These are phyloP conservation scores for Pissodes strobi DNA, from an alignment of 1,140 invertebrate species.

Conservation along the genomic window DNA sequence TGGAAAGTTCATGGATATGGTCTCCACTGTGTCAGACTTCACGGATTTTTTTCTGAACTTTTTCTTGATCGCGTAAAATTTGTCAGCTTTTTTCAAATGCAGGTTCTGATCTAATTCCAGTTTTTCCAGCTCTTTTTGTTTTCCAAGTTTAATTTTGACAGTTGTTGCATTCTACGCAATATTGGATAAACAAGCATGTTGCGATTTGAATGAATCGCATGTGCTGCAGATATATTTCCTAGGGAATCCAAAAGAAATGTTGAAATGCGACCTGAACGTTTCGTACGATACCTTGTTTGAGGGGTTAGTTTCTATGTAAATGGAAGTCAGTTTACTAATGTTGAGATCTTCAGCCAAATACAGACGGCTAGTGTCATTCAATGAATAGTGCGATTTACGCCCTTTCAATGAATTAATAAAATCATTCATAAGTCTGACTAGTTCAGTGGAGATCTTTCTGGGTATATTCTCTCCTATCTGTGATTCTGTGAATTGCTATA, in stretches of 20 bases:
- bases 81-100: too few species aligned
- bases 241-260: neutral
- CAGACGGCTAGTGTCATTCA: slow-evolving; percentile 3
- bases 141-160: neutral
- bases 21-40: too few species aligned
- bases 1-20: too few species aligned
- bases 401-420: slow-evolving; percentile 6
- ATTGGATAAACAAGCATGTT: slow-evolving; percentile 6
- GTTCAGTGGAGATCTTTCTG: neutral
- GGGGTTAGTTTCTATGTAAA: slow-evolving; percentile 9
- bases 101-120: too few species aligned
- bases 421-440: slow-evolving; percentile 11
- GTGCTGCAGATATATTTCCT: too few species aligned
- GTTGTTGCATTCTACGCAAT: neutral
- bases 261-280: slow-evolving; percentile 14
- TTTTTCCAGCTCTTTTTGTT: too few species aligned
- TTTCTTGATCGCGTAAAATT: too few species aligned
- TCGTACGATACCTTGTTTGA: neutral
- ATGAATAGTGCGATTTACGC: slow-evolving; percentile 1
- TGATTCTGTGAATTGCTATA: neutral
- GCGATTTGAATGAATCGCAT: too few species aligned
- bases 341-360: slow-evolving; percentile 7
- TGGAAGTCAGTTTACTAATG: slow-evolving; percentile 7
- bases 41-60: too few species aligned
- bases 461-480: neutral